Evolutionary conservation across 1,140 invertebrate genomes (phyloP).

Genomic region (Lutraria rhynchaena): DNA sequence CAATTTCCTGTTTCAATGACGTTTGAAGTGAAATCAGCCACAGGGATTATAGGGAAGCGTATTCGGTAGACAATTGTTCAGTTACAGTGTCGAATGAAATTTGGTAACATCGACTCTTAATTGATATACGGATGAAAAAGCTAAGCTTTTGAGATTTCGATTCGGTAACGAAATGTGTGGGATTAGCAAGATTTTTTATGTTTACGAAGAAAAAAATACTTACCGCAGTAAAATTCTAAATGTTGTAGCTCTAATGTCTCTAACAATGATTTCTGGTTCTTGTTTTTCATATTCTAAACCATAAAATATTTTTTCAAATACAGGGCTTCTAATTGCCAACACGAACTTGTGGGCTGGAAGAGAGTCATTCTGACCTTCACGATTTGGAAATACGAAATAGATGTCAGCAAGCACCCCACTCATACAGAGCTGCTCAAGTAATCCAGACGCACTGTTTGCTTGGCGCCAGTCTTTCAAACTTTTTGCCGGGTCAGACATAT

Average conservation of each 20-base stretch:
- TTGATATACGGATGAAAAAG: too few relatives aligned
- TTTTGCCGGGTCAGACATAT: not conserved
- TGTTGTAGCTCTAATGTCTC: conserved; percentile 46
- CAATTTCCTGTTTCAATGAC: conserved; percentile 19
- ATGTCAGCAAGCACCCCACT: conserved; percentile 51
- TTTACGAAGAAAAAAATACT: not conserved
- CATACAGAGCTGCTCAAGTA: conserved; percentile 54
- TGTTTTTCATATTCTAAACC: conserved; percentile 41
- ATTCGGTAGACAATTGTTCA: conserved; percentile 40
- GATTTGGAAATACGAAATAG: conserved; percentile 53
- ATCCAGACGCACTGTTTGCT: conserved; percentile 16
- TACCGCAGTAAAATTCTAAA: conserved; percentile 49
- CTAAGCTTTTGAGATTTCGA: too few relatives aligned
- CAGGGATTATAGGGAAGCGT: conserved; percentile 48
- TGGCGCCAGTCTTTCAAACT: conserved; percentile 44
- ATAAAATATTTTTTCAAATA: conserved; percentile 50
- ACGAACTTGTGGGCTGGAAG: conserved; percentile 58
- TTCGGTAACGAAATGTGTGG: too few relatives aligned
- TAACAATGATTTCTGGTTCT: conserved; percentile 39
- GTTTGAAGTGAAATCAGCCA: conserved; percentile 33
- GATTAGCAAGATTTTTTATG: too few relatives aligned
- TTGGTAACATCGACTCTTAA: too few relatives aligned
- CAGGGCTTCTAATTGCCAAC: conserved; percentile 50
- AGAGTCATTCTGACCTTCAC: conserved; percentile 48
- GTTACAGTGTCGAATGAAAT: too few relatives aligned